phyloP scores from a whole-genome alignment of 64 coral and sea anemone genomes.

The Montipora foliosa region DNA sequence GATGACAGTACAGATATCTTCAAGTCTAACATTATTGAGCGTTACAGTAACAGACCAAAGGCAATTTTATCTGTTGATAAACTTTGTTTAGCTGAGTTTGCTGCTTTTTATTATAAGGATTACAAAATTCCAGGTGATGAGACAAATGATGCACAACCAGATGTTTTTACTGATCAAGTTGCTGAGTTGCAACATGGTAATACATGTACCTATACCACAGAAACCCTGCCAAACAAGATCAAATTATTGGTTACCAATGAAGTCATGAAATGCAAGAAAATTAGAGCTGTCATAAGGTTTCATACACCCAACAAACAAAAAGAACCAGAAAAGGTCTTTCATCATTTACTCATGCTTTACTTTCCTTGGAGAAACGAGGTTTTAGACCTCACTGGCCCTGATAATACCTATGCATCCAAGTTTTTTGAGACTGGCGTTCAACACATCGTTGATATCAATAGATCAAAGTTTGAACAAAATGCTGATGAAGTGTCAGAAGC shows the following conservation, averaged over 20 bases:
- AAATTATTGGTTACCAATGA: constrained; percentile 23
- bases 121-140: constrained; percentile 12
- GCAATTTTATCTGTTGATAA: constrained; percentile 22
- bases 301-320: constrained; percentile 3
- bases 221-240: not conserved
- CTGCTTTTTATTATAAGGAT: constrained; percentile 44
- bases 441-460: constrained; percentile 23
- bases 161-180: not conserved
- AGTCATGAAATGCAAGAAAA: constrained; percentile 28
- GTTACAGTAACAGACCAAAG: constrained; percentile 29
- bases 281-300: constrained; percentile 56
- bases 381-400: not conserved
- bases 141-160: constrained; percentile 30
- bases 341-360: constrained; percentile 32
- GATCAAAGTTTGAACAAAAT: constrained; percentile 49
- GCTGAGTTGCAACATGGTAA: not conserved
- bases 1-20: constrained; percentile 48
- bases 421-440: constrained; percentile 49
- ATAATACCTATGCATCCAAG: constrained; percentile 41
- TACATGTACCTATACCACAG: not conserved
- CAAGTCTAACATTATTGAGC: constrained; percentile 46
- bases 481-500: constrained; percentile 3
- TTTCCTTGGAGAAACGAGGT: constrained; percentile 45
- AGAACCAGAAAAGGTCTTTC: constrained; percentile 46
- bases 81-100: constrained; percentile 37